A percentile compares a stretch with the other conserved stretches of the same genome.
phyloP scores from a whole-genome alignment of 1,140 invertebrate genomes.

The Pseudomyrmex concolor region DNA sequence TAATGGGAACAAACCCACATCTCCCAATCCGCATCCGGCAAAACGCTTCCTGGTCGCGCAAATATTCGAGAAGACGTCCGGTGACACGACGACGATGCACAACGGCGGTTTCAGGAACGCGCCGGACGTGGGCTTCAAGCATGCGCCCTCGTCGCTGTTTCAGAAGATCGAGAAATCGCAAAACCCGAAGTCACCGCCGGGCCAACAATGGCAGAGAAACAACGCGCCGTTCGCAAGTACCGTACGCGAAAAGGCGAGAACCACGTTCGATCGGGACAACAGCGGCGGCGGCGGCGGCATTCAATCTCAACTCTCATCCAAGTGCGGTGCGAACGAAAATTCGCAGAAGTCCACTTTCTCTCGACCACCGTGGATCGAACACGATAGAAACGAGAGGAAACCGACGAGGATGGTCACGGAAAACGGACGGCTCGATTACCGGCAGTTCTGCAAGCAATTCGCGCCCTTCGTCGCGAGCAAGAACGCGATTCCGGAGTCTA shows the following conservation, averaged over 20 bases:
- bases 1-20: constrained; percentile 19
- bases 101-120: neutral
- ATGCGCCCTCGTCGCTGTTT: constrained; percentile 82
- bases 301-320: neutral
- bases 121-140: constrained; percentile 73
- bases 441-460: constrained; percentile 78
- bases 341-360: constrained; percentile 57
- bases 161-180: constrained; percentile 79
- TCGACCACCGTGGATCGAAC: constrained; percentile 68
- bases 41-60: constrained; percentile 35
- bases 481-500: constrained; percentile 2
- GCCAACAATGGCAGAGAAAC: constrained; percentile 72
- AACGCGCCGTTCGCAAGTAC: constrained; percentile 19
- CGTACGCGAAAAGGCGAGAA: constrained; percentile 75
- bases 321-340: constrained; percentile 27
- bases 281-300: neutral
- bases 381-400: constrained; percentile 41
- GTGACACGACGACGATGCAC: neutral
- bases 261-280: constrained; percentile 79
- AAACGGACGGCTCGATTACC: constrained; percentile 74
- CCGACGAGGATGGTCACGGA: constrained; percentile 57
- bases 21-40: constrained; percentile 14
- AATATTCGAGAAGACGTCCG: neutral
- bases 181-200: constrained; percentile 45
- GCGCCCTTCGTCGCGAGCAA: constrained; percentile 65